Evolutionary conservation across 2,888 invertebrate species (phyloP).

Genomic region (Chymomyza procnemis): DNA sequence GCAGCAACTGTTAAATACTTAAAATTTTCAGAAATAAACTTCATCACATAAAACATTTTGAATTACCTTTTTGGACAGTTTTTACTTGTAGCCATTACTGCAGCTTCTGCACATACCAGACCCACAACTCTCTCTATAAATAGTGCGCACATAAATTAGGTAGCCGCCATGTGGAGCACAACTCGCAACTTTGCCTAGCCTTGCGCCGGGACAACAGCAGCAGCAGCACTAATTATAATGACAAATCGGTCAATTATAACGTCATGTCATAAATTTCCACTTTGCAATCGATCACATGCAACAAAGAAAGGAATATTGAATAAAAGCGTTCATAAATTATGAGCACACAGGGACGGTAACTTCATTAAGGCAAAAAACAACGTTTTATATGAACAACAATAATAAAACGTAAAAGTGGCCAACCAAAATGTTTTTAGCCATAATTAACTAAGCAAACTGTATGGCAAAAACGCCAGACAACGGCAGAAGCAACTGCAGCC

Average conservation of each 20-base stretch:
- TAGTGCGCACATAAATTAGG: slow-evolving; percentile 1
- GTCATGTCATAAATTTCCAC: slow-evolving; percentile 68
- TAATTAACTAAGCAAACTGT: slow-evolving; percentile 30
- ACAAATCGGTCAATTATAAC: slow-evolving; percentile 71
- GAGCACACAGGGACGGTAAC: slow-evolving; percentile 38
- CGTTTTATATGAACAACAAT: neutral
- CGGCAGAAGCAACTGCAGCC: neutral
- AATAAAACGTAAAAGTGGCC: neutral
- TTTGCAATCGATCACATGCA: slow-evolving; percentile 57
- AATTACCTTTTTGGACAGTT: no score
- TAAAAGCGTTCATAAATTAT: slow-evolving; percentile 62
- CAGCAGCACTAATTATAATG: slow-evolving; percentile 67
- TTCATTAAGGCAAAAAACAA: slow-evolving; percentile 36
- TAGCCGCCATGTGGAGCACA: neutral
- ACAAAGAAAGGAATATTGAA: slow-evolving; percentile 59
- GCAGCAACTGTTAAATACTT: neutral
- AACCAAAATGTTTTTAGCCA: neutral
- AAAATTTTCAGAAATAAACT: neutral
- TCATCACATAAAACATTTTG: no score
- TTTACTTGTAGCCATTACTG: neutral
- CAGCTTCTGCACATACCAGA: neutral
- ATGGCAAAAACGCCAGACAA: neutral
- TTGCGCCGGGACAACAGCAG: slow-evolving; percentile 16
- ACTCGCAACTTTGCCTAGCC: neutral
- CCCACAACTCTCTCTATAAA: slow-evolving; percentile 17